A percentile compares a stretch with the other conserved stretches of the same genome.
These are phyloP conservation scores for Pseudochirops cupreus DNA, from an alignment of 2,797 vertebrate genomes.

Conservation along the genomic window DNA sequence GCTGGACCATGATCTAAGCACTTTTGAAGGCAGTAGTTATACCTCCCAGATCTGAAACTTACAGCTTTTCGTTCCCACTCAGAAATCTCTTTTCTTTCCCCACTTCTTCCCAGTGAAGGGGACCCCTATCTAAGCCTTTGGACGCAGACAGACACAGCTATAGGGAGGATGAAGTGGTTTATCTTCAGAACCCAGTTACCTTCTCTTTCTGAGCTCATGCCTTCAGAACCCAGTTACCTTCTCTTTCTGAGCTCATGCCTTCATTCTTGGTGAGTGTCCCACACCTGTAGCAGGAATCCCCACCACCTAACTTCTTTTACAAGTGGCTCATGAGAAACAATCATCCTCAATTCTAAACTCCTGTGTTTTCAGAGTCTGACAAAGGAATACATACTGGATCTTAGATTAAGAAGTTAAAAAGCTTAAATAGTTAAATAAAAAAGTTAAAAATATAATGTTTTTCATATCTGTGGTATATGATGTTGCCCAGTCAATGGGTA, in stretches of 20 bases:
- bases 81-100: not conserved
- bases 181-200: not conserved
- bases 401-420: not conserved
- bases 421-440: not conserved
- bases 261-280: not conserved
- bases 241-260: no score
- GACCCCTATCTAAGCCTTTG: not conserved
- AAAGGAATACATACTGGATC: not conserved
- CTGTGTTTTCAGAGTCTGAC: not conserved
- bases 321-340: not conserved
- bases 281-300: not conserved
- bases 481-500: not conserved
- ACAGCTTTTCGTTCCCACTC: not conserved
- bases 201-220: no score
- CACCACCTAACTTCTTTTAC: not conserved
- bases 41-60: conserved; percentile 44
- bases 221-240: not conserved
- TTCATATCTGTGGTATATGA: not conserved
- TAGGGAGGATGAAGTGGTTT: accelerated
- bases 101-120: not conserved
- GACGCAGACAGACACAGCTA: not conserved
- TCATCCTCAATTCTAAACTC: not conserved
- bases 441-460: not conserved
- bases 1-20: conserved; percentile 61
- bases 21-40: conserved; percentile 32